Percentiles rank a stretch among this genome's conserved stretches.
These are phyloP conservation scores for Limnephilus auricula DNA, from an alignment of 2,888 invertebrate species.

Conservation along the genomic window DNA sequence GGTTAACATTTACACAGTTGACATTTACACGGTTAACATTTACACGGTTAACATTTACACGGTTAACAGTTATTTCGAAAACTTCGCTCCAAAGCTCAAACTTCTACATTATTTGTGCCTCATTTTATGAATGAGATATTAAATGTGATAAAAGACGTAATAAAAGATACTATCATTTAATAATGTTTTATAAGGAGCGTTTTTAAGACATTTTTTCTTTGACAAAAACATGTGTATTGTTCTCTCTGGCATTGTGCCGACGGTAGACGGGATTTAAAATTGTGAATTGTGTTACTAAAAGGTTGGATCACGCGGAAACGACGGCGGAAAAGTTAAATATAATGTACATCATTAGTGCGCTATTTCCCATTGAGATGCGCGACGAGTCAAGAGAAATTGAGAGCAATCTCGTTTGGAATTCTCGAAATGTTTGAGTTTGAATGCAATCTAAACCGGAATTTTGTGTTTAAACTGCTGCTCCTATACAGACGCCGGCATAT, in stretches of 20 bases:
- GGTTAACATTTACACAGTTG: no score
- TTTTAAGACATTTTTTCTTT: not conserved
- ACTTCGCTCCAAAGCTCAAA: not conserved
- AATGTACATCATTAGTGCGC: slow-evolving; percentile 28
- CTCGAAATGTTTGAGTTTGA: not conserved
- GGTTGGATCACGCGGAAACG: slow-evolving; percentile 21
- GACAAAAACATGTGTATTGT: not conserved
- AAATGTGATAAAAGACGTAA: not conserved
- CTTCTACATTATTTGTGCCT: not conserved
- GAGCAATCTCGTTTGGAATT: not conserved
- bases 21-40: no score
- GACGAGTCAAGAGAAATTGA: not conserved
- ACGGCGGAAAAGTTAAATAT: slow-evolving; percentile 29
- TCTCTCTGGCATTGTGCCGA: slow-evolving; percentile 16
- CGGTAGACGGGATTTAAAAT: slow-evolving; percentile 7
- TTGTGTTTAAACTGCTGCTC: not conserved
- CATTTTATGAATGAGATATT: not conserved
- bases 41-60: not conserved
- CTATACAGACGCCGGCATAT: not conserved
- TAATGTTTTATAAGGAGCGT: not conserved
- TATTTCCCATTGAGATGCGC: slow-evolving; percentile 24
- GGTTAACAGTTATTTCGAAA: not conserved
- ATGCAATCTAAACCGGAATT: not conserved
- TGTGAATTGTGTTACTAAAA: slow-evolving; percentile 10
- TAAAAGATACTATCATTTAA: not conserved